These are phyloP conservation scores for Sesia apiformis DNA, from an alignment of 2,888 invertebrate genomes.

Conservation along the genomic window DNA sequence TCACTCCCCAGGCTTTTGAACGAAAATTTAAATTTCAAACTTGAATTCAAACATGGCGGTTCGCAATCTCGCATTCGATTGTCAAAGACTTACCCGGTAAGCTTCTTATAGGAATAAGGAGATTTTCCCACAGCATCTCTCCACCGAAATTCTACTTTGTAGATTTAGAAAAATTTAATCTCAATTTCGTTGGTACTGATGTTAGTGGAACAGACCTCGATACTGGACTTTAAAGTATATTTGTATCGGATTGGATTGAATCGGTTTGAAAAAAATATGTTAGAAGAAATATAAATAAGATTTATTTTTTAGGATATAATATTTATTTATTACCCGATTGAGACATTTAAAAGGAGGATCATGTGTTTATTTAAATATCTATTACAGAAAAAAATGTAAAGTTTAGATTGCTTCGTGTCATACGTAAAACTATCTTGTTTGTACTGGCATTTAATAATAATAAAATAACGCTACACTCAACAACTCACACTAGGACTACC, in stretches of 20 bases:
- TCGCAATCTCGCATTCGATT: conserved; percentile 52
- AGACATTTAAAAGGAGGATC: no score
- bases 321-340: no score
- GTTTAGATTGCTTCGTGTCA: no score
- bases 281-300: no score
- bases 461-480: no score
- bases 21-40: conserved; percentile 10
- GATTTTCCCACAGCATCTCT: conserved; percentile 46
- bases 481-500: no score
- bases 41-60: conserved; percentile 25
- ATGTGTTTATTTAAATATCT: no score
- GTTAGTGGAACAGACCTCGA: background rate
- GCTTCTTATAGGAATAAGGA: conserved; percentile 64
- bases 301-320: no score
- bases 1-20: conserved; percentile 22
- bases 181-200: conserved; percentile 10
- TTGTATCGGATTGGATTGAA: background rate
- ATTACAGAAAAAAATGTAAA: no score
- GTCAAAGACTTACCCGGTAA: conserved; percentile 62
- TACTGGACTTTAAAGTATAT: background rate
- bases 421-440: no score
- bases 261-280: no score
- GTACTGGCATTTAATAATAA: no score
- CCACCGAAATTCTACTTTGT: conserved; percentile 35
- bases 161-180: conserved; percentile 47